phyloP scores from a whole-genome alignment of 2,888 invertebrate genomes.

The Acanthosepion esculentum region DNA sequence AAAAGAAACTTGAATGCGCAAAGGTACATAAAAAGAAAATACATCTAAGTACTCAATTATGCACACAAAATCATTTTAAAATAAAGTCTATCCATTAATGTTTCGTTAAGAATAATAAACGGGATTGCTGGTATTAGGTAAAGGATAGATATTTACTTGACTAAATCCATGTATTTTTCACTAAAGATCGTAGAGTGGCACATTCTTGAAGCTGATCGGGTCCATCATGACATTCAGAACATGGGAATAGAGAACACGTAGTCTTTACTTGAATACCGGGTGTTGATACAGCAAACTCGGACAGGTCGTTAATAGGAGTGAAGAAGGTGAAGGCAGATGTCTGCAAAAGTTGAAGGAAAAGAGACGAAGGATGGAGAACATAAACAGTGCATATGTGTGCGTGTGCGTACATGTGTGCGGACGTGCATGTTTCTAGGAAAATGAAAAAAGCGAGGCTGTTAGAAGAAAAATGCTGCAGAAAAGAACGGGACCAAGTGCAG shows the following conservation, averaged over 20 bases:
- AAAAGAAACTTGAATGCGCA: no score
- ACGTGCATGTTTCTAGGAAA: no score
- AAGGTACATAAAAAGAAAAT: neutral
- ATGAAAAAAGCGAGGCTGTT: no score
- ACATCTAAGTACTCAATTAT: neutral
- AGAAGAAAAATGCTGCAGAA: no score
- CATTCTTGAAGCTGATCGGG: neutral
- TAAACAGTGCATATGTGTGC: no score
- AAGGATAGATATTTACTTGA: neutral
- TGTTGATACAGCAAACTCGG: slow-evolving; percentile 17
- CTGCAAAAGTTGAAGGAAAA: slow-evolving; percentile 33
- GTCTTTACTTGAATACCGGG: slow-evolving; percentile 2
- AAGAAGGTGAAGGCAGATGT: neutral
- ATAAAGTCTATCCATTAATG: neutral
- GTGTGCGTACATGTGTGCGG: no score
- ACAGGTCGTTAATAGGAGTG: slow-evolving; percentile 33
- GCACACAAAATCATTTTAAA: neutral
- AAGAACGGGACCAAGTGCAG: no score
- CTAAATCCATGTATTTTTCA: neutral
- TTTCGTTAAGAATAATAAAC: neutral
- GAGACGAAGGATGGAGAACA: neutral
- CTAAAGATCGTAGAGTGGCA: slow-evolving; percentile 1
- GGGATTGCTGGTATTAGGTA: neutral
- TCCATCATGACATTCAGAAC: neutral
- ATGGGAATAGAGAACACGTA: neutral